Evolutionary conservation across 2,113 vertebrate species (phyloP).

Genomic region (Spea bombifrons): DNA sequence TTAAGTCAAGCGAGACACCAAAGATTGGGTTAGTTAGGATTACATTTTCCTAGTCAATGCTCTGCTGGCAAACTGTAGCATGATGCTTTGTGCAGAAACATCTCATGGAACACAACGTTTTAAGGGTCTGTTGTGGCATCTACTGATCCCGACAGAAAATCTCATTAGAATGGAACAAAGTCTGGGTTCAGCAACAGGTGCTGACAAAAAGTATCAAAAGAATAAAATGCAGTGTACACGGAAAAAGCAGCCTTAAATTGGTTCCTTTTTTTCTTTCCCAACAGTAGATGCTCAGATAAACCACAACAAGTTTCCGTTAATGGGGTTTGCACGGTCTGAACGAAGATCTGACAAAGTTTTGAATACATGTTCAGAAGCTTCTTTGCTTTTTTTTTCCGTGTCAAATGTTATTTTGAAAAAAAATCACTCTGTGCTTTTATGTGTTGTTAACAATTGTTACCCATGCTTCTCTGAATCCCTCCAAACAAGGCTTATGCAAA

Average conservation of each 20-base stretch:
- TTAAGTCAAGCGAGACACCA: conserved; percentile 25
- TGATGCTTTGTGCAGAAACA: conserved; percentile 29
- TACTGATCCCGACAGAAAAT: conserved; percentile 39
- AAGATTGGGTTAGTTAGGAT: conserved; percentile 2
- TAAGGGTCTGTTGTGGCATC: conserved; percentile 3
- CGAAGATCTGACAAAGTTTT: background rate
- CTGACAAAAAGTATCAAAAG: conserved; percentile 24
- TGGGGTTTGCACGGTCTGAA: conserved; percentile 20
- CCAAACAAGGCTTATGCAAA: too few species aligned
- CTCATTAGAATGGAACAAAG: conserved; percentile 38
- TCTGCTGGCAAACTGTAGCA: background rate
- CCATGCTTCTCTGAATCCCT: too few species aligned
- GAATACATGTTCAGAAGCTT: background rate
- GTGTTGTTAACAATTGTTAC: background rate
- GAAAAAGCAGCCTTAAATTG: conserved; percentile 28
- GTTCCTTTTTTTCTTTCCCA: conserved; percentile 7
- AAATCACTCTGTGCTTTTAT: background rate
- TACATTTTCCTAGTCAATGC: conserved; percentile 6
- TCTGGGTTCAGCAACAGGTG: conserved; percentile 37
- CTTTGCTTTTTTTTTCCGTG: background rate
- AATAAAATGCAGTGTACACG: conserved; percentile 17
- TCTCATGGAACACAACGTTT: conserved; percentile 19
- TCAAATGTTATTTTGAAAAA: conserved; percentile 23
- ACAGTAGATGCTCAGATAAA: conserved; percentile 32
- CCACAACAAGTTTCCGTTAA: conserved; percentile 30